These are phyloP conservation scores for Diplolepis rosae DNA, from an alignment of 2,888 invertebrate genomes.

Conservation along the genomic window DNA sequence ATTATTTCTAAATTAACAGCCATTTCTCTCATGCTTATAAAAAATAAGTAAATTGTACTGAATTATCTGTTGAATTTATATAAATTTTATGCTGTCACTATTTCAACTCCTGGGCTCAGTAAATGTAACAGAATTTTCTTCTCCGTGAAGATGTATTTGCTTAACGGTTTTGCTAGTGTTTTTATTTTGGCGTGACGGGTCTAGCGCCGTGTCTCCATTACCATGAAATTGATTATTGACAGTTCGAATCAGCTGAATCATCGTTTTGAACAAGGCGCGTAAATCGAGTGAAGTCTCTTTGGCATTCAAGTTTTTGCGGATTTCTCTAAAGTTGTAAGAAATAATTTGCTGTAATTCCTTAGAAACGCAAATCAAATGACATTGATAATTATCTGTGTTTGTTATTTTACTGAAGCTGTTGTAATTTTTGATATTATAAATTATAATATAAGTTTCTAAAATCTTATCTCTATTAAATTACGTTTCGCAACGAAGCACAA, in stretches of 20 bases:
- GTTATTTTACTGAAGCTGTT: background rate
- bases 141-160: too few species aligned
- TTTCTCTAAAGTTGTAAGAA: background rate
- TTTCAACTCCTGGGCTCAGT: too few species aligned
- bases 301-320: background rate
- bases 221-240: constrained; percentile 18
- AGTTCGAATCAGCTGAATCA: background rate
- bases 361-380: background rate
- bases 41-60: too few species aligned
- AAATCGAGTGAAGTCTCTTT: background rate
- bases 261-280: background rate
- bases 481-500: constrained; percentile 7
- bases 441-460: background rate
- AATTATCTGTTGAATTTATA: too few species aligned
- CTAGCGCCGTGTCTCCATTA: background rate
- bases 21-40: too few species aligned
- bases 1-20: too few species aligned
- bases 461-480: background rate
- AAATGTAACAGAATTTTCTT: too few species aligned
- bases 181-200: background rate
- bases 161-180: background rate
- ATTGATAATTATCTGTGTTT: background rate
- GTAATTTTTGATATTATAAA: background rate
- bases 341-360: background rate
- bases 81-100: too few species aligned